Evolutionary conservation across 64 coral and sea anemone species (phyloP).

Genomic region (Stylophora pistillata): DNA sequence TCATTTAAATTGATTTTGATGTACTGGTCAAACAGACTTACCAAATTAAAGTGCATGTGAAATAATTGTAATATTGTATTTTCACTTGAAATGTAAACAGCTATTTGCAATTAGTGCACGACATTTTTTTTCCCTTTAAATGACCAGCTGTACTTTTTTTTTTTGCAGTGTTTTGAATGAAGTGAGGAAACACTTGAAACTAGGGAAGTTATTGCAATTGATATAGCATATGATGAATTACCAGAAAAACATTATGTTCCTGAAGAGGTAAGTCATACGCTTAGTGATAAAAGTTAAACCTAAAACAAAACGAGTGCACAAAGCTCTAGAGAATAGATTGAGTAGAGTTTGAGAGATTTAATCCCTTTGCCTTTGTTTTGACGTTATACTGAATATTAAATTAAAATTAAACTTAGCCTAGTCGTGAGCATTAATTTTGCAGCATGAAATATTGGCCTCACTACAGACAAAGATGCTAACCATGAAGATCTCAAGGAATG

Average conservation of each 20-base stretch:
- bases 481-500: too few relatives aligned
- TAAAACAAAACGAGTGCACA: neutral
- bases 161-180: slow-evolving; percentile 78
- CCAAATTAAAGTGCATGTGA: too few relatives aligned
- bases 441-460: too few relatives aligned
- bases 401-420: too few relatives aligned
- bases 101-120: neutral
- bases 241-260: slow-evolving; percentile 96
- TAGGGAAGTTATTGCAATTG: slow-evolving; percentile 86
- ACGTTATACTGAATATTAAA: too few relatives aligned
- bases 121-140: neutral
- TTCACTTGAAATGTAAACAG: neutral
- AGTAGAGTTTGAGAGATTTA: too few relatives aligned
- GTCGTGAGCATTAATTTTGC: too few relatives aligned
- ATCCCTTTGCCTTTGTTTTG: too few relatives aligned
- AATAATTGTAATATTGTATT: neutral
- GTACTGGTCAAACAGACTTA: too few relatives aligned
- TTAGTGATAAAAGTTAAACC: neutral
- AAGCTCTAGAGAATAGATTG: too few relatives aligned
- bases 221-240: slow-evolving; percentile 92
- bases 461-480: too few relatives aligned
- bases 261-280: slow-evolving; percentile 75
- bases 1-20: too few relatives aligned
- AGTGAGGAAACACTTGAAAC: slow-evolving; percentile 53
- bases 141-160: neutral